phyloP scores from a whole-genome alignment of 2,888 invertebrate genomes.

The Lutraria lutraria region DNA sequence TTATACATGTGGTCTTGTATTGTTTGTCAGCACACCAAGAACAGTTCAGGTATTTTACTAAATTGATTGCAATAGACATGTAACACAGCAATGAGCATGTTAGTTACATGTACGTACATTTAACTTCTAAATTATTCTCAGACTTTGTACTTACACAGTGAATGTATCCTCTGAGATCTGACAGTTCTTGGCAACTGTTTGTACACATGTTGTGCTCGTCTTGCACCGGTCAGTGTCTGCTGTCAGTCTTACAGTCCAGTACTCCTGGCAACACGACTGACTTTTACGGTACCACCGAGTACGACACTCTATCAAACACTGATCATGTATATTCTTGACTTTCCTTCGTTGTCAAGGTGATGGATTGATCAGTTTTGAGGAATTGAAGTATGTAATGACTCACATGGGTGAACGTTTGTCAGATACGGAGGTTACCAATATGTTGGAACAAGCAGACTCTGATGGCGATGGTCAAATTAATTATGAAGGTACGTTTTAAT shows the following conservation, averaged over 20 bases:
- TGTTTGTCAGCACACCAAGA: no score
- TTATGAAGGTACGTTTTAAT: constrained; percentile 51
- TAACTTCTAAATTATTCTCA: no score
- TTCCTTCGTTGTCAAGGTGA: constrained; percentile 46
- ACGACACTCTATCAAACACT: neutral
- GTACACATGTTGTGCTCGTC: neutral
- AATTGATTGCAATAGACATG: no score
- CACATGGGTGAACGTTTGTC: constrained; percentile 59
- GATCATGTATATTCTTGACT: neutral
- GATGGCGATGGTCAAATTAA: constrained; percentile 64
- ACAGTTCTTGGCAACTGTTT: neutral
- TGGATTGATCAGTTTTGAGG: constrained; percentile 53
- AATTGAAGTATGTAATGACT: constrained; percentile 56
- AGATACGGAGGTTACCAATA: constrained; percentile 54
- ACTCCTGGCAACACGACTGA: neutral
- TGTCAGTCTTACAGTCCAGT: neutral
- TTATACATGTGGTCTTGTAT: no score
- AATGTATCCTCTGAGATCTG: neutral
- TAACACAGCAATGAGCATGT: no score
- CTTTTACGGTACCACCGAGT: neutral
- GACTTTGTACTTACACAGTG: neutral
- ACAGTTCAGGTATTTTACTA: no score
- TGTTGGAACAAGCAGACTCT: constrained; percentile 60
- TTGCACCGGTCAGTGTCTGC: neutral
- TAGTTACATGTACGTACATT: no score